phyloP scores from a whole-genome alignment of 2,888 invertebrate genomes.

The Drepana falcataria region DNA sequence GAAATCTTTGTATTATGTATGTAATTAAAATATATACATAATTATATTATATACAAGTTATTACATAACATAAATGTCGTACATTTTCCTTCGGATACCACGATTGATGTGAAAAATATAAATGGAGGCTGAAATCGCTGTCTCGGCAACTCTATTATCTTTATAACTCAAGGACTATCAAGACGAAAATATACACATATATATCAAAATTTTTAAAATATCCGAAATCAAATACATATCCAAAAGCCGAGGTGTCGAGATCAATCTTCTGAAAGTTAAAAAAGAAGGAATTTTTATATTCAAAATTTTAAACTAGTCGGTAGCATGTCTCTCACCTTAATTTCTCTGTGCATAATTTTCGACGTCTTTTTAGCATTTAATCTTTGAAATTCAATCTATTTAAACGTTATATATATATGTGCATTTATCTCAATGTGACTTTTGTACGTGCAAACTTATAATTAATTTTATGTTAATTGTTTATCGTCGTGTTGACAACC shows the following conservation, averaged over 20 bases:
- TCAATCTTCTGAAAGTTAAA: constrained; percentile 44
- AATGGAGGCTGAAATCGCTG: constrained; percentile 53
- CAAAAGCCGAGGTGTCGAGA: constrained; percentile 63
- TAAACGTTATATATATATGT: constrained; percentile 48
- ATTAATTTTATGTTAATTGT: constrained; percentile 24
- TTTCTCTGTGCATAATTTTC: constrained; percentile 66
- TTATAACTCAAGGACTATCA: constrained; percentile 16
- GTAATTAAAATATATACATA: constrained; percentile 74
- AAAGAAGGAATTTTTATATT: constrained; percentile 71
- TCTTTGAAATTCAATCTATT: constrained; percentile 43
- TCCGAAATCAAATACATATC: constrained; percentile 69
- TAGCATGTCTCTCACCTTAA: constrained; percentile 61
- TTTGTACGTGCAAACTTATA: constrained; percentile 46
- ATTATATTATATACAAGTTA: constrained; percentile 75
- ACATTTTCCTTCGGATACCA: constrained; percentile 72
- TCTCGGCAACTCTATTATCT: constrained; percentile 49
- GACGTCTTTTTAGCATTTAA: constrained; percentile 70
- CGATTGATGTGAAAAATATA: constrained; percentile 58
- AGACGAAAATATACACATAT: constrained; percentile 7
- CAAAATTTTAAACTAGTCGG: constrained; percentile 74
- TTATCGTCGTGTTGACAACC: constrained; percentile 56
- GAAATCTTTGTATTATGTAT: constrained; percentile 76
- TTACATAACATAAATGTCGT: constrained; percentile 55
- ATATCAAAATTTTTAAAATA: constrained; percentile 20
- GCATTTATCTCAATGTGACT: constrained; percentile 61